Percentiles rank a stretch among this genome's conserved stretches.
Evolutionary conservation across 2,888 invertebrate species (phyloP).

Genomic region (Macrophya annulata): DNA sequence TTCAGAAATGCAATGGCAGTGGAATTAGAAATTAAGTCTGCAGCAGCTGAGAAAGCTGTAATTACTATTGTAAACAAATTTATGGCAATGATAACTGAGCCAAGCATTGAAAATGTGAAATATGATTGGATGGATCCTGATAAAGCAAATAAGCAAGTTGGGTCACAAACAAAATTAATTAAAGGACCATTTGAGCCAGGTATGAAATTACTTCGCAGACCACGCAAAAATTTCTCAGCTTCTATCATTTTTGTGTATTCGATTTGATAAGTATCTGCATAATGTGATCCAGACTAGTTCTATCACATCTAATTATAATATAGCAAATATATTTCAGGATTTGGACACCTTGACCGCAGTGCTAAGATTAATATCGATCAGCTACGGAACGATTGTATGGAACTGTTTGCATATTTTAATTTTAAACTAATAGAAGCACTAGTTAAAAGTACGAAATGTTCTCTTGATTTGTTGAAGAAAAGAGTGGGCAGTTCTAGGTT

Average conservation of each 20-base stretch:
- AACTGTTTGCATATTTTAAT: slow-evolving; percentile 91
- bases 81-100: slow-evolving; percentile 83
- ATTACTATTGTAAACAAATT: slow-evolving; percentile 90
- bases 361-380: slow-evolving; percentile 82
- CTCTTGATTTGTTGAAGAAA: slow-evolving; percentile 87
- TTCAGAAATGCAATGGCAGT: slow-evolving; percentile 81
- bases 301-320: not conserved
- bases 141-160: slow-evolving; percentile 83
- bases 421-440: slow-evolving; percentile 88
- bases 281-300: not conserved
- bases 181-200: slow-evolving; percentile 82
- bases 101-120: slow-evolving; percentile 82
- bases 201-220: slow-evolving; percentile 67
- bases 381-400: slow-evolving; percentile 88
- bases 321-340: slow-evolving; percentile 78
- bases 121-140: slow-evolving; percentile 85
- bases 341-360: slow-evolving; percentile 84
- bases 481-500: slow-evolving; percentile 78
- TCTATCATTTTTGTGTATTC: not conserved
- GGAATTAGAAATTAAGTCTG: slow-evolving; percentile 83
- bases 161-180: slow-evolving; percentile 81
- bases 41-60: slow-evolving; percentile 88
- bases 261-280: slow-evolving; percentile 10
- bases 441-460: slow-evolving; percentile 87
- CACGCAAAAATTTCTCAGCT: slow-evolving; percentile 3